Evolutionary conservation across 2,888 invertebrate genomes (phyloP).

Genomic region (Pelosia muscerda): DNA sequence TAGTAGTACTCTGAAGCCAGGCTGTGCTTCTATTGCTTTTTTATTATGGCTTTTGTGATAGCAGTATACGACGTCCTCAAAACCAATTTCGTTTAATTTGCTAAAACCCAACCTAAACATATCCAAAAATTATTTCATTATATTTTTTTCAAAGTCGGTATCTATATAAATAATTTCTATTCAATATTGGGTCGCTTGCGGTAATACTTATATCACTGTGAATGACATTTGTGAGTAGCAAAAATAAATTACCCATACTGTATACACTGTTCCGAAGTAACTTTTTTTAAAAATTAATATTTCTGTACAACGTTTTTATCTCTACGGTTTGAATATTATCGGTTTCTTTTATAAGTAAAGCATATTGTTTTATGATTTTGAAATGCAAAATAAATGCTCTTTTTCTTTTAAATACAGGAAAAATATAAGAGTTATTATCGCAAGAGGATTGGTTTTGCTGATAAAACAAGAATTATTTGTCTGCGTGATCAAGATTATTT

Average conservation of each 20-base stretch:
- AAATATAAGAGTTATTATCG: neutral
- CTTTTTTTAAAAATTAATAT: constrained; percentile 3
- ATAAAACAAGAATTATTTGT: neutral
- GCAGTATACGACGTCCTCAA: too few species aligned
- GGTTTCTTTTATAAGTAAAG: constrained; percentile 7
- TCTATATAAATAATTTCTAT: neutral
- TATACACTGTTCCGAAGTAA: neutral
- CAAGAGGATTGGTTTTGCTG: neutral
- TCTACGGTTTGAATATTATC: neutral
- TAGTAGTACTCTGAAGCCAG: too few species aligned
- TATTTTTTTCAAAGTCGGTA: too few species aligned
- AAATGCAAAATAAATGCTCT: neutral
- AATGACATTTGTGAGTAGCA: neutral
- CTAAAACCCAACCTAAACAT: too few species aligned
- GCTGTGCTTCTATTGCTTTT: too few species aligned
- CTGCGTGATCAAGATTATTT: neutral
- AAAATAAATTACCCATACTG: neutral
- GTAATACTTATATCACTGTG: neutral
- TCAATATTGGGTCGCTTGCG: neutral
- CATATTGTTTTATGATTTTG: constrained; percentile 3
- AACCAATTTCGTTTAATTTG: too few species aligned
- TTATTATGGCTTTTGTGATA: too few species aligned
- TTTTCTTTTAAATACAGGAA: neutral
- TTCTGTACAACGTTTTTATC: constrained; percentile 7
- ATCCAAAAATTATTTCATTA: too few species aligned